Evolutionary conservation across 2,888 invertebrate genomes (phyloP).

Genomic region (Cynaeus angustus): DNA sequence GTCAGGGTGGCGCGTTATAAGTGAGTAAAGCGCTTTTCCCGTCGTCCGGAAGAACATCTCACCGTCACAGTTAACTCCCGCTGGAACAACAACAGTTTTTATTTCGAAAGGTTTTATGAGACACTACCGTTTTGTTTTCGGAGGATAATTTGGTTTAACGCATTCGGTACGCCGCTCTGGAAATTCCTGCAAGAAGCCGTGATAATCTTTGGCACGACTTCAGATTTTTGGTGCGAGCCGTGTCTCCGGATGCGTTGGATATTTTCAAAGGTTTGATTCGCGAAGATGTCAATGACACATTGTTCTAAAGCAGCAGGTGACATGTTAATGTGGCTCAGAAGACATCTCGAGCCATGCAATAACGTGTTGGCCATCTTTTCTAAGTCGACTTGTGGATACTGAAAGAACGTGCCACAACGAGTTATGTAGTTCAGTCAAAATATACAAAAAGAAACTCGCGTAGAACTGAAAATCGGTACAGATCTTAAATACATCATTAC

Average conservation of each 20-base stretch:
- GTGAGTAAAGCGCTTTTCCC: slow-evolving; percentile 79
- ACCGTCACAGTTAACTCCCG: slow-evolving; percentile 75
- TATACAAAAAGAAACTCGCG: too few relatives aligned
- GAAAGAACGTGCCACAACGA: too few relatives aligned
- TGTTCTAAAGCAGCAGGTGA: slow-evolving; percentile 70
- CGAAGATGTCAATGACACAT: slow-evolving; percentile 67
- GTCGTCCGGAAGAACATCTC: slow-evolving; percentile 81
- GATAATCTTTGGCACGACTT: slow-evolving; percentile 64
- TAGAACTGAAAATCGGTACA: too few relatives aligned
- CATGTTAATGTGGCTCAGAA: slow-evolving; percentile 72
- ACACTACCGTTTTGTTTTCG: slow-evolving; percentile 66
- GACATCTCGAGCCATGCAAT: slow-evolving; percentile 68
- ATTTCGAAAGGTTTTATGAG: neutral
- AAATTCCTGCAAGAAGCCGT: slow-evolving; percentile 66
- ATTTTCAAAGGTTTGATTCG: slow-evolving; percentile 67
- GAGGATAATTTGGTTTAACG: slow-evolving; percentile 67
- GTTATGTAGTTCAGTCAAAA: too few relatives aligned
- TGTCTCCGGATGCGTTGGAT: slow-evolving; percentile 64
- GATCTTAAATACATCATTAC: too few relatives aligned
- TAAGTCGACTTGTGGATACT: slow-evolving; percentile 55
- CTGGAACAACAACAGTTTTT: slow-evolving; percentile 51
- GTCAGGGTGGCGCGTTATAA: slow-evolving; percentile 77
- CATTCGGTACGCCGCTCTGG: slow-evolving; percentile 67
- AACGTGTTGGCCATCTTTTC: slow-evolving; percentile 69
- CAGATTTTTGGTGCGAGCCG: slow-evolving; percentile 65